Base-by-base conservation (phyloP, 1,140 invertebrate species). In the Heliconius himera region DNA sequence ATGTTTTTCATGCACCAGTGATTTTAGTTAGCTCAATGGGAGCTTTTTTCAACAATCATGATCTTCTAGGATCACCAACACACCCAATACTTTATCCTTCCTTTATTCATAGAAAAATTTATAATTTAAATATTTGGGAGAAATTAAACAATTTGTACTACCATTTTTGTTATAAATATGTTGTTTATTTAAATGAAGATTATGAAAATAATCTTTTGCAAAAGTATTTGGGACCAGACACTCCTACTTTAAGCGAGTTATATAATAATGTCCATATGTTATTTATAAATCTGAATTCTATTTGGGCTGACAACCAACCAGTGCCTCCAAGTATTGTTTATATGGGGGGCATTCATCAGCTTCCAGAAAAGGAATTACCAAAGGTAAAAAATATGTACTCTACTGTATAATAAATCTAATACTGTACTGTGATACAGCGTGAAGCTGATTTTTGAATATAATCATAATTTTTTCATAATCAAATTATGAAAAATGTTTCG, bases 41-140 rank as follows among this genome's bases (percentile, higher is more conserved):
- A 13, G 70, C 77, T 2, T n/a, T 78, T 18, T 16, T 72, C 11
- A 76, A 77, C 9, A 78, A 84, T 33, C 89, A 83, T 33, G 80
- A 88, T 4, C 72, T 82, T 2, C 77, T 94, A 8, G 95, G 95
- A 22, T 94, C 93, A 76, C 88, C 92, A 13, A 81, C 87, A 3
- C 94, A 95, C 76, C 90, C 94, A 0, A 51, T 95, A 26, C 83
- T 95, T 18, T 92, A 95, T 81, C 95, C 95, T 0, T 86, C 91
- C 16, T 29, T 88, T 3, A 78, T 91, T 18, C 79, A 87, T 5
- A 89, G 79, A 70, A 85, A 76, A 78, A 22, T 85, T 3, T 83
- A 83, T 66, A 85, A 88, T 72, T 70, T 90, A 38, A 51, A 73
- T 73, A 73, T 26, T 16, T 66, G 60, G 60, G 60, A 66, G 22